Conservation (phyloP, 2,113 vertebrate species). For the Cinclus mexicanus region DNA sequence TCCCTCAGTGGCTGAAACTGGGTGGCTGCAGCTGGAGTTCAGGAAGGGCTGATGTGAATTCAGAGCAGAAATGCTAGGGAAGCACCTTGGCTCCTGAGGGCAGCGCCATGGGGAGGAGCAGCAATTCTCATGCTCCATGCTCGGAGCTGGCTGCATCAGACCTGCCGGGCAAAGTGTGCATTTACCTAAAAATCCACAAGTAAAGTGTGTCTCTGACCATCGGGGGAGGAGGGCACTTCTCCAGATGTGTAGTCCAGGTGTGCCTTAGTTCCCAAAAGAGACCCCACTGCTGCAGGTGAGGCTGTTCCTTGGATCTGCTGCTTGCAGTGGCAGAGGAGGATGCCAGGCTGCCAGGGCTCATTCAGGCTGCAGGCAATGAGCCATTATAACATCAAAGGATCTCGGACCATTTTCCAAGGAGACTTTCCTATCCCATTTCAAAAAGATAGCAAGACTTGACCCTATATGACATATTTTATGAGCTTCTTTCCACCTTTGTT, state of each 20-base stretch:
- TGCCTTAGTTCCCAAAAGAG: not conserved
- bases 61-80: not conserved
- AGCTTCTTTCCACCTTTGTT: not conserved
- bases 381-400: not conserved
- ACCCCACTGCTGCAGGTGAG: not conserved
- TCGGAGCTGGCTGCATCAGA: not conserved
- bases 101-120: rapidly evolving
- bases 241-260: rapidly evolving
- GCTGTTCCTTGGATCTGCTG: not conserved
- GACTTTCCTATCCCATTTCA: not conserved
- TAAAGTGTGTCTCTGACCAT: not conserved
- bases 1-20: rapidly evolving
- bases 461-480: not conserved
- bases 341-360: not conserved
- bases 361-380: not conserved
- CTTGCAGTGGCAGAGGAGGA: not conserved
- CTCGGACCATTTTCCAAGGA: not conserved
- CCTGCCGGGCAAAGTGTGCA: not conserved
- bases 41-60: not conserved
- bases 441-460: not conserved
- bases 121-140: rapidly evolving
- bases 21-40: not conserved
- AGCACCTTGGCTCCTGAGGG: not conserved
- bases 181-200: not conserved
- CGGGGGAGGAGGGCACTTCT: not conserved